A percentile compares a stretch with the other conserved stretches of the same genome.
These are phyloP conservation scores for Strigamia crassipes DNA, from an alignment of 2,888 invertebrate genomes.

Conservation along the genomic window DNA sequence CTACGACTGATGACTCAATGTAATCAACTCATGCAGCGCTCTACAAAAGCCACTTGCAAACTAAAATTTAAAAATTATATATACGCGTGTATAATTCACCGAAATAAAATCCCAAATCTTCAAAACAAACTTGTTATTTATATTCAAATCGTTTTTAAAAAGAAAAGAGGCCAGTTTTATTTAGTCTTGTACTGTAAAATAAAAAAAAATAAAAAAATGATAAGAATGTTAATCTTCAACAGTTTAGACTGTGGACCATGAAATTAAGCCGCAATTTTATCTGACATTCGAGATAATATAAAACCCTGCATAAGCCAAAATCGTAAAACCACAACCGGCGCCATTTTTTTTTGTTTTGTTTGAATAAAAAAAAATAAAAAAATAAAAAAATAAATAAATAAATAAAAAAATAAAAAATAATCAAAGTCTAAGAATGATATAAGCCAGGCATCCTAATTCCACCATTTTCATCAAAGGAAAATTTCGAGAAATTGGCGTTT, in stretches of 20 bases:
- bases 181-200: not conserved
- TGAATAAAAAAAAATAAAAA: not conserved
- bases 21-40: conserved; percentile 1
- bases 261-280: not conserved
- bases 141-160: not conserved
- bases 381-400: too few relatives aligned
- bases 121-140: not conserved
- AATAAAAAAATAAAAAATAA: not conserved
- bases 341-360: too few relatives aligned
- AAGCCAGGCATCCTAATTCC: conserved; percentile 32
- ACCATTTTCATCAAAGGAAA: not conserved
- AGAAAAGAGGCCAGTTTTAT: conserved; percentile 32
- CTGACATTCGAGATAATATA: not conserved
- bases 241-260: not conserved
- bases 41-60: not conserved
- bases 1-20: not conserved
- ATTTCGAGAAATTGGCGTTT: not conserved
- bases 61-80: not conserved
- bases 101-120: not conserved
- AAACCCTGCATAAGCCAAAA: not conserved
- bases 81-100: not conserved
- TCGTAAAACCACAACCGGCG: too few relatives aligned
- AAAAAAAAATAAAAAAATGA: conserved; percentile 12
- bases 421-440: conserved; percentile 14
- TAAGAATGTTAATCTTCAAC: conserved; percentile 13